phyloP scores from a whole-genome alignment of 2,797 vertebrate species.

The Lagothrix lagotricha region DNA sequence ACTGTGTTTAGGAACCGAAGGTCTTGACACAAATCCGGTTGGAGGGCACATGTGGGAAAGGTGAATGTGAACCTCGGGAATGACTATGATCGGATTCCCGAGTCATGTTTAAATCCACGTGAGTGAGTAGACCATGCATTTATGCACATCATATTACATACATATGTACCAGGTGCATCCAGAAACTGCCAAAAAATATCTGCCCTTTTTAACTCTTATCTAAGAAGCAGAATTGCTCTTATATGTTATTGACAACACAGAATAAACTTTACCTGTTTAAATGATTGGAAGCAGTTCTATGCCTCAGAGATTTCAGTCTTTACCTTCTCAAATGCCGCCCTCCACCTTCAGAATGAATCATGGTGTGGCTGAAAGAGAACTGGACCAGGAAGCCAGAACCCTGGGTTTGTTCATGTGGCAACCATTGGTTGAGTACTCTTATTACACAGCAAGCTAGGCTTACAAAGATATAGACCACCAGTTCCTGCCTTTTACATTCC shows the following conservation, averaged over 20 bases:
- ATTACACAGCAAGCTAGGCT: not conserved
- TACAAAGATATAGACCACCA: not conserved
- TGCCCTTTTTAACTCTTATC: not conserved
- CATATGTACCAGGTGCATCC: not conserved
- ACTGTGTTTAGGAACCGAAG: not conserved
- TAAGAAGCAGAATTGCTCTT: not conserved
- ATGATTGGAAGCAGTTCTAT: not conserved
- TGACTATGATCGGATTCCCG: too few species aligned
- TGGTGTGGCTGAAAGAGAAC: not conserved
- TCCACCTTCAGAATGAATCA: rapidly evolving
- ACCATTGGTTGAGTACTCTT: not conserved
- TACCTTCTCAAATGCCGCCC: not conserved
- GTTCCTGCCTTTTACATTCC: not conserved
- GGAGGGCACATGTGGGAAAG: rapidly evolving
- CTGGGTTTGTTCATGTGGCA: not conserved
- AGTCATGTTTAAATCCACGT: not conserved
- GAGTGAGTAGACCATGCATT: not conserved
- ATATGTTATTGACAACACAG: not conserved
- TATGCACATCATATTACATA: rapidly evolving
- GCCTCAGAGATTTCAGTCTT: not conserved
- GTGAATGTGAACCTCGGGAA: too few species aligned
- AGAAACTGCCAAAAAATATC: not conserved
- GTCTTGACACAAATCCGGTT: not conserved
- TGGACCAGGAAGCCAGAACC: not conserved
- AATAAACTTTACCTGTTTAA: not conserved